Conservation (phyloP, 2,113 vertebrate species). For the Gymnocephalus cernua region DNA sequence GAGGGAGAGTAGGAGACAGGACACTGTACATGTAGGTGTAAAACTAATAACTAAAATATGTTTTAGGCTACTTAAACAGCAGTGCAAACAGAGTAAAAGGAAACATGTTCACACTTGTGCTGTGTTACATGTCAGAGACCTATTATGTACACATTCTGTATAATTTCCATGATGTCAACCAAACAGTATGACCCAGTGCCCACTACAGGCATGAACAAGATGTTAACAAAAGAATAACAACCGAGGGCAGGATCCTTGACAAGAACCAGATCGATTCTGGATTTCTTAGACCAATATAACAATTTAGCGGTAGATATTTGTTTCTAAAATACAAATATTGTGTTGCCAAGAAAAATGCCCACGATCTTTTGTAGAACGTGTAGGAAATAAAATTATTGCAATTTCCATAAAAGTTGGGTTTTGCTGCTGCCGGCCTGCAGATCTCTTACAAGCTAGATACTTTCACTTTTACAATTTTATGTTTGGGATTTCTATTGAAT, state of each 20-base stretch:
- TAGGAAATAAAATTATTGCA: too few species aligned
- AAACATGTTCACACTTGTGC: neutral
- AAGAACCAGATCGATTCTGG: neutral
- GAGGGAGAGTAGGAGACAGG: slow-evolving; percentile 2
- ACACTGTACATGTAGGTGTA: neutral
- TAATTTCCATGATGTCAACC: neutral
- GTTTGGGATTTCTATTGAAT: neutral
- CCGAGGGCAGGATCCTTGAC: neutral
- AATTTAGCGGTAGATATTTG: neutral
- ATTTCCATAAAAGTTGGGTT: neutral
- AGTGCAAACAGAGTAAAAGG: neutral
- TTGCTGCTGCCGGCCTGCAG: too few species aligned
- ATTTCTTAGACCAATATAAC: neutral
- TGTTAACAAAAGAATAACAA: neutral
- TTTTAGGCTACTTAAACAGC: neutral
- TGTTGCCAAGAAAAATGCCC: too few species aligned
- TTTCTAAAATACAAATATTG: neutral
- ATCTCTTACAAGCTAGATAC: neutral
- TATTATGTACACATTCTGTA: neutral
- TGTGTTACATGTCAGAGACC: neutral
- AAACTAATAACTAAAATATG: slow-evolving; percentile 2
- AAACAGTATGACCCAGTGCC: neutral
- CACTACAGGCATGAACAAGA: neutral
- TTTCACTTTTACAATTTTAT: neutral
- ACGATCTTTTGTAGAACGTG: neutral